Evolutionary conservation across 2,113 vertebrate species (phyloP).

Genomic region (Nycticebus coucang): DNA sequence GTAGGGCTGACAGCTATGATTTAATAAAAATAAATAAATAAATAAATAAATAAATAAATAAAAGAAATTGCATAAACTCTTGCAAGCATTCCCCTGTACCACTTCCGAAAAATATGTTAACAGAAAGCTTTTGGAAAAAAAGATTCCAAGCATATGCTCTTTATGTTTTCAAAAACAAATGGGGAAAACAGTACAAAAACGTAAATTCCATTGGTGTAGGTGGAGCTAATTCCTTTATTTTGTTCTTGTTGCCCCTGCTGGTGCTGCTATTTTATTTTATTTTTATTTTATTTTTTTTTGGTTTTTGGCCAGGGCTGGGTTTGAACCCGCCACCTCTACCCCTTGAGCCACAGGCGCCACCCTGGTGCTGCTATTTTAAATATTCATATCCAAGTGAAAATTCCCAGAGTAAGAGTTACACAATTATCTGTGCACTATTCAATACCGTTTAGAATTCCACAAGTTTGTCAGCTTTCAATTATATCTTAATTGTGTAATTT

Average conservation of each 20-base stretch:
- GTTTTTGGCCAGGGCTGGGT: too few relatives aligned
- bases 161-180: constrained; percentile 37
- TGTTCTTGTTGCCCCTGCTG: background rate
- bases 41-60: too few relatives aligned
- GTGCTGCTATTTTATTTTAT: background rate
- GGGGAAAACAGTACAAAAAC: background rate
- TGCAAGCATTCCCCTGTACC: background rate
- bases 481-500: background rate
- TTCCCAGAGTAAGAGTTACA: background rate
- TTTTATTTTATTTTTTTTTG: too few relatives aligned
- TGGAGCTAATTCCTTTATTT: background rate
- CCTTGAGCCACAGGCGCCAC: too few relatives aligned
- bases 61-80: background rate
- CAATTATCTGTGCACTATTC: background rate
- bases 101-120: constrained; percentile 21
- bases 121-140: background rate
- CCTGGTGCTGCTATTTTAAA: background rate
- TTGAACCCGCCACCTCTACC: too few relatives aligned
- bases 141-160: background rate
- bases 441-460: background rate
- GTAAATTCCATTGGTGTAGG: background rate
- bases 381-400: background rate
- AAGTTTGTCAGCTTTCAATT: background rate
- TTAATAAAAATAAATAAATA: too few relatives aligned
- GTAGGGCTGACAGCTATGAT: too few relatives aligned